Evolutionary conservation across 2,113 vertebrate genomes (phyloP).

Genomic region (Oostethus manadensis): DNA sequence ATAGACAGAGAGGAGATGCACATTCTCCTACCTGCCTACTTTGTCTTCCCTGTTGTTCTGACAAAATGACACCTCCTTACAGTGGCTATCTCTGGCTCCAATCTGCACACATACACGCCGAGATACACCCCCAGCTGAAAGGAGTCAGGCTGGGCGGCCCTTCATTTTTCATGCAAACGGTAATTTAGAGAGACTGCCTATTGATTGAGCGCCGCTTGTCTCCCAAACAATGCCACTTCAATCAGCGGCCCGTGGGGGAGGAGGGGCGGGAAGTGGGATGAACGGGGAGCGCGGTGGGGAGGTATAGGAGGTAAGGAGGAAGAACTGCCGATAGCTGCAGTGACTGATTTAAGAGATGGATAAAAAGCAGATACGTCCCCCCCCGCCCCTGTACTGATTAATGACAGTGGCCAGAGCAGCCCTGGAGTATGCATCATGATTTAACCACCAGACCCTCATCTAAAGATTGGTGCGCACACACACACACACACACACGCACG

Average conservation of each 20-base stretch:
- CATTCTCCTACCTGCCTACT: constrained; percentile 59
- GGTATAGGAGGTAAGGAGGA: constrained; percentile 14
- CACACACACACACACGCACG: constrained; percentile 33
- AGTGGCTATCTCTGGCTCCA: constrained; percentile 41
- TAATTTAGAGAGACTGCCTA: constrained; percentile 79
- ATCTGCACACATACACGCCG: constrained; percentile 41
- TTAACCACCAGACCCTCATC: constrained; percentile 83
- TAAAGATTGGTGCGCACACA: constrained; percentile 61
- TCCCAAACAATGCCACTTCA: constrained; percentile 80
- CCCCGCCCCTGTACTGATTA: constrained; percentile 81
- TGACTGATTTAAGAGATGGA: constrained; percentile 90
- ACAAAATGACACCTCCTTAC: constrained; percentile 26
- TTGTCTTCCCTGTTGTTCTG: constrained; percentile 59
- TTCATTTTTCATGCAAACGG: constrained; percentile 82
- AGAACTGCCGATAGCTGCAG: constrained; percentile 78
- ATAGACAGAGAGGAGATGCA: constrained; percentile 22
- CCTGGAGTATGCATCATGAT: constrained; percentile 83
- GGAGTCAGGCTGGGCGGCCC: constrained; percentile 82
- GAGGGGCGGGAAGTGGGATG: constrained; percentile 10
- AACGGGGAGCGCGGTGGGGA: constrained; percentile 8
- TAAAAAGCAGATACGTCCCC: constrained; percentile 83
- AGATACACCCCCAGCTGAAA: constrained; percentile 76
- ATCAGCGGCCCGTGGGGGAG: constrained; percentile 68
- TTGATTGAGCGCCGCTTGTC: constrained; percentile 77
- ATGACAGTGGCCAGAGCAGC: constrained; percentile 81